Conservation (phyloP, 2,888 invertebrate species). For the Bembecia ichneumoniformis region DNA sequence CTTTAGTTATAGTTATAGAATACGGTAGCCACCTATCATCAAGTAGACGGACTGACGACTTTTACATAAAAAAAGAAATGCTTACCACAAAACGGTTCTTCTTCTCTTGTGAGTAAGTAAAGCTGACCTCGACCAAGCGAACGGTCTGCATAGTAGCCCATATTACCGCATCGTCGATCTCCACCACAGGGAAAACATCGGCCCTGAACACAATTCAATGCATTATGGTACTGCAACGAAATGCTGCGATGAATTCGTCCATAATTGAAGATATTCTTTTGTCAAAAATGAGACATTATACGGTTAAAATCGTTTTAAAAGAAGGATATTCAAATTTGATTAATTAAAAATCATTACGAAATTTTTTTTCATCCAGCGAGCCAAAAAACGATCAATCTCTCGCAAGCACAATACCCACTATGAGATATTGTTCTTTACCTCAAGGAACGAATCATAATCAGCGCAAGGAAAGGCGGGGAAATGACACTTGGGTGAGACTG, state of each 20-base stretch:
- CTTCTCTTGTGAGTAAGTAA: conserved; percentile 90
- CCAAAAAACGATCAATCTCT: conserved; percentile 83
- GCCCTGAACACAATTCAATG: conserved; percentile 31
- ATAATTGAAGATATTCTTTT: too few relatives aligned
- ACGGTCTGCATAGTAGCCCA: conserved; percentile 94
- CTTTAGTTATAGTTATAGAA: too few relatives aligned
- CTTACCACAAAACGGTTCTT: conserved; percentile 92
- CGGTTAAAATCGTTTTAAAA: too few relatives aligned
- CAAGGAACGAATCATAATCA: conserved; percentile 86
- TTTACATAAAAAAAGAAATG: not conserved
- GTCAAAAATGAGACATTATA: too few relatives aligned
- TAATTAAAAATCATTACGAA: not conserved
- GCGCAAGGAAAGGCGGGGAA: conserved; percentile 93
- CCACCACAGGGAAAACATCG: conserved; percentile 64
- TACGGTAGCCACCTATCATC: too few relatives aligned
- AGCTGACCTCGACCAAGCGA: conserved; percentile 87
- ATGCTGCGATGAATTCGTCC: too few relatives aligned
- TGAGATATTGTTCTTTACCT: conserved; percentile 28
- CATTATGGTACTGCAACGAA: too few relatives aligned
- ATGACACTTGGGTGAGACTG: conserved; percentile 90
- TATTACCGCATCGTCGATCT: conserved; percentile 83
- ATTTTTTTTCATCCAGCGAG: conserved; percentile 6
- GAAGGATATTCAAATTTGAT: too few relatives aligned
- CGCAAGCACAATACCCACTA: conserved; percentile 12
- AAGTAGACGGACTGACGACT: too few relatives aligned